Evolutionary conservation across 2,888 invertebrate genomes (phyloP), one percentile per base, ranked within the genome.

Genomic region (Antheraea yamamai): DNA sequence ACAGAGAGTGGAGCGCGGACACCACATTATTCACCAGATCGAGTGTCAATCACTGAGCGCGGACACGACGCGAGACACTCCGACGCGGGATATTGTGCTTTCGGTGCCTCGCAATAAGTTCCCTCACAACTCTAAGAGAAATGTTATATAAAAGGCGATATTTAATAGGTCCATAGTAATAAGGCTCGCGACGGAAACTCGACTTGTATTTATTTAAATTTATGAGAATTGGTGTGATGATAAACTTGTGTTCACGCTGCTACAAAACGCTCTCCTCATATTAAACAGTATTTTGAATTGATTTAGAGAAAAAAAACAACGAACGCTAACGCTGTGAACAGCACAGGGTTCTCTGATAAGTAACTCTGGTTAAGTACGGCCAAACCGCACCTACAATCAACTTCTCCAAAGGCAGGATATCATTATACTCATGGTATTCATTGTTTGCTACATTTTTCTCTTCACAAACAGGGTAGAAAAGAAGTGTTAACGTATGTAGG

Each of bases 201-300:
- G 78, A 79, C 81, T 90, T 90, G 88, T 86, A 89, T 90, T 89
- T 91, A 92, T 92, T 93, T 83, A 90, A 88, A 92, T 92, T 87
- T 75, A 77, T 77, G 74, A 75, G 75, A 76, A 76, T 90, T 85
- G 87, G 80, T 86, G 82, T 84, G 77, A 78, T 84, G 83, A 86
- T 87, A 89, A 87, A 84, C 84, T 80, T 80, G 81, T 81, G 87
- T 88, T 84, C 85, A 87, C 87, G 70, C 70, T 39, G 70, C 10
- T 39, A 39, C 30, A 39, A 20, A 70, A 39, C 70, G 70, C 39
- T 20, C n/a, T 70, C 3, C 8, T 70, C 70, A 70, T 70, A n/a
- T 39, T 70, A 70, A 70, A 70, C 70, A 70, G 35, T n/a, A 4
- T 39, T 2, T 70, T 12, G 14, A 10, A n/a, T 14, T 20, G 23